Conservation (phyloP, 2,888 invertebrate species). For the Luperina nickerlii region DNA sequence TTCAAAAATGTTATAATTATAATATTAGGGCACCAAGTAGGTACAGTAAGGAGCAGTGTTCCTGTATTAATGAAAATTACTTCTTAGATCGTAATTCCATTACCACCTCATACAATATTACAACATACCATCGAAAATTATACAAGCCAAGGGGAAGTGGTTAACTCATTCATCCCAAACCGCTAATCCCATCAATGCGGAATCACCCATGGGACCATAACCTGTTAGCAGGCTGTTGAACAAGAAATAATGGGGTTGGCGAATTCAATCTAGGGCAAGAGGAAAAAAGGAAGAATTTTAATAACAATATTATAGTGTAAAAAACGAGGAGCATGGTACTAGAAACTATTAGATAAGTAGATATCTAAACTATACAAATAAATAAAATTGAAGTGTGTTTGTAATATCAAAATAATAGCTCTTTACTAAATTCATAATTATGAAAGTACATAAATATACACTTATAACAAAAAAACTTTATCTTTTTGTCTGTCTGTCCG, state of each 20-base stretch:
- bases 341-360: too few species aligned
- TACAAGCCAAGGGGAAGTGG: slow-evolving; percentile 31
- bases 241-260: slow-evolving; percentile 47
- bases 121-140: slow-evolving; percentile 37
- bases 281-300: not conserved
- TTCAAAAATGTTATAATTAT: not conserved
- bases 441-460: too few species aligned
- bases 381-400: too few species aligned
- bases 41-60: not conserved
- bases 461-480: too few species aligned
- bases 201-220: slow-evolving; percentile 61
- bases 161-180: slow-evolving; percentile 56
- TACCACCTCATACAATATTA: slow-evolving; percentile 34
- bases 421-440: too few species aligned
- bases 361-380: too few species aligned
- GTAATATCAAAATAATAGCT: too few species aligned
- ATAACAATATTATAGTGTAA: slow-evolving; percentile 11
- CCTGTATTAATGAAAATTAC: not conserved
- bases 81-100: slow-evolving; percentile 10
- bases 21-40: not conserved
- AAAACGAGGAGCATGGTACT: too few species aligned
- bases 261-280: slow-evolving; percentile 38
- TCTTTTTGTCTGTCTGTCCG: too few species aligned
- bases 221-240: slow-evolving; percentile 49
- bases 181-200: slow-evolving; percentile 61